Base-by-base conservation (phyloP, 2,888 invertebrate species). In the Agrotis segetum region DNA sequence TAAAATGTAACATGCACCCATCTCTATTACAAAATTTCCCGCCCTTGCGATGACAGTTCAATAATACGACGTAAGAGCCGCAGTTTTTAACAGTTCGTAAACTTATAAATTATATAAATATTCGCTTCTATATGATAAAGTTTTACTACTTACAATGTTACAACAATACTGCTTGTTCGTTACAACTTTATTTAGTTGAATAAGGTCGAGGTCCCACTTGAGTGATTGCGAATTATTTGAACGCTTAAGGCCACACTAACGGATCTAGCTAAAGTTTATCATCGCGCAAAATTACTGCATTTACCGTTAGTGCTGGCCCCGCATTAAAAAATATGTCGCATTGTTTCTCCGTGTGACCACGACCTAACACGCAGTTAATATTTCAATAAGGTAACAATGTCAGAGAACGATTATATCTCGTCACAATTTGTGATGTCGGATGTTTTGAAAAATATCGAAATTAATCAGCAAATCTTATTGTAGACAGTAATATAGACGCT, bases 91-190 rank as follows among this genome's bases (percentile, higher is more conserved):
- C 94, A 92, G 88, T 90, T 91, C 89, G 88, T 94, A 93, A 87
- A 93, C 90, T 90, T 90, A 91, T 90, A 88, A 85, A 92, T 91
- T 91, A 92, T 87, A 93, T 90, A 87, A 91, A 90, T 90, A 90
- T 87, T 74, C 56, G 63, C 66, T 73, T 78, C 60, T 84, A 82
- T 83, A 88, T 77, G 75, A 83, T 85, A 85, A 76, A 84, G 68
- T 75, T 83, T 65, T 34, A 73, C 86, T 90, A 86, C 81, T 84
- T 88, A 87, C 83, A 88, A 86, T 85, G 84, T 87, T 87, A 90
- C 89, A 93, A 92, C 90, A 90, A 89, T 79, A 74, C 84, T 75
- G 77, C 75, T 65, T 68, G 72, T 74, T 71, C 29, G 49, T 75
- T 67, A 64, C 52, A 82, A 79, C 78, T 77, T 52, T 47, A 58